Percentiles rank a stretch among this genome's conserved stretches.
phyloP scores from a whole-genome alignment of 1,140 invertebrate genomes.

The Mylabris phalerata region DNA sequence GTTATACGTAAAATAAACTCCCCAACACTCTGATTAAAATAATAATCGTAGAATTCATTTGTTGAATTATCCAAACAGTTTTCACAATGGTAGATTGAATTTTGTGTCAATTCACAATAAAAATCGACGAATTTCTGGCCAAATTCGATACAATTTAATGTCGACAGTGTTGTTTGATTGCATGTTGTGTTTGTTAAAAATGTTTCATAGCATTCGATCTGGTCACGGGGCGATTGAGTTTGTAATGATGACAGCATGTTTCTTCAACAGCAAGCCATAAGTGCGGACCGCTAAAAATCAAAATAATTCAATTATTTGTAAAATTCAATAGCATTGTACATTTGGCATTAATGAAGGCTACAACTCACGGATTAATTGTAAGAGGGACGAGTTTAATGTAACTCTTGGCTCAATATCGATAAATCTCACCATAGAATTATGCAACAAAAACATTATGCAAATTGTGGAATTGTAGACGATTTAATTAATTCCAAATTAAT shows the following conservation, averaged over 20 bases:
- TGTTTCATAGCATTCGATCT: slow-evolving; percentile 15
- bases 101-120: slow-evolving; percentile 17
- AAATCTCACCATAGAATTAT: too few species aligned
- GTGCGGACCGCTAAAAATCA: not conserved
- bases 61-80: not conserved
- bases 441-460: too few species aligned
- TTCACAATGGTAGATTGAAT: not conserved
- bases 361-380: too few species aligned
- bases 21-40: slow-evolving; percentile 3
- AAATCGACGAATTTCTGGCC: slow-evolving; percentile 15
- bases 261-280: slow-evolving; percentile 2
- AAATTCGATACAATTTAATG: slow-evolving; percentile 11
- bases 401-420: too few species aligned
- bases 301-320: too few species aligned
- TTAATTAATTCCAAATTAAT: too few species aligned
- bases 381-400: too few species aligned
- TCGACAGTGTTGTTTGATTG: slow-evolving; percentile 8
- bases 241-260: slow-evolving; percentile 1
- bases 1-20: slow-evolving; percentile 22
- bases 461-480: too few species aligned
- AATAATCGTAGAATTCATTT: slow-evolving; percentile 6
- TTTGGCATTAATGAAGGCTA: too few species aligned
- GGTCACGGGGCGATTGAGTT: not conserved
- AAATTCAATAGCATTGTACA: too few species aligned
- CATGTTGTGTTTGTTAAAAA: slow-evolving; percentile 11